Evolutionary conservation across 2,888 invertebrate genomes (phyloP), one percentile per base, ranked within the genome.

Genomic region (Luperina testacea): DNA sequence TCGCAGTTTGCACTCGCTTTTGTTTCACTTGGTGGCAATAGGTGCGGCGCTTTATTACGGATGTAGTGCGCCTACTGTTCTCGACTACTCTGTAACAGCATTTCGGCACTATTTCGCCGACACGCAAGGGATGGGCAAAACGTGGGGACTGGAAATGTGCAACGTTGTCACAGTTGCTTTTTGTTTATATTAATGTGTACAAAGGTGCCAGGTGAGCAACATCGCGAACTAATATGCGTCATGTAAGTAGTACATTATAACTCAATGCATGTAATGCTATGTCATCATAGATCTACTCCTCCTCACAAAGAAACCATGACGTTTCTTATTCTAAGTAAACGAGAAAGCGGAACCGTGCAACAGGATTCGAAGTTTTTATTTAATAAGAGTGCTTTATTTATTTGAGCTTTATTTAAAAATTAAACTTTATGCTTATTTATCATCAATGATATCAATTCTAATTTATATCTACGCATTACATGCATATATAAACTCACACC

Each of bases 101-200:
- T 38, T 72, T 72, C 57, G 63, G 63, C 48, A 51, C 69, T 72
- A 68, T 77, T 75, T 63, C 13, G 15, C 65, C 38, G n/a, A 51
- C 53, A 75, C 57, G 59, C 61, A 79, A 85, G 79, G 69, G 45
- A 82, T 85, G 86, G 79, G 72, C 71, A 48, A 69, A 67, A 83
- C 84, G 77, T 83, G 84, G 80, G 72, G 8, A 53, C 27, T 42
- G 53, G 13, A 80, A 75, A 77, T 73, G 83, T 86, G 83, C 83
- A 86, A 83, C 77, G 77, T 86, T 59, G 86, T 69, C 70, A 65
- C 59, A 72, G n/a, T 57, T 32, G 51, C 27, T 69, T 82, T 71
- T 77, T 78, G 72, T 78, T 78, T 81, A 67, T 74, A 73, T 84
- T 67, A 71, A 71, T 71, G 38, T 20, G 61, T 61, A 57, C 38